Evolutionary conservation across 2,113 vertebrate species (phyloP), one percentile per base, ranked within the genome.

Genomic region (human (Homo sapiens)): DNA sequence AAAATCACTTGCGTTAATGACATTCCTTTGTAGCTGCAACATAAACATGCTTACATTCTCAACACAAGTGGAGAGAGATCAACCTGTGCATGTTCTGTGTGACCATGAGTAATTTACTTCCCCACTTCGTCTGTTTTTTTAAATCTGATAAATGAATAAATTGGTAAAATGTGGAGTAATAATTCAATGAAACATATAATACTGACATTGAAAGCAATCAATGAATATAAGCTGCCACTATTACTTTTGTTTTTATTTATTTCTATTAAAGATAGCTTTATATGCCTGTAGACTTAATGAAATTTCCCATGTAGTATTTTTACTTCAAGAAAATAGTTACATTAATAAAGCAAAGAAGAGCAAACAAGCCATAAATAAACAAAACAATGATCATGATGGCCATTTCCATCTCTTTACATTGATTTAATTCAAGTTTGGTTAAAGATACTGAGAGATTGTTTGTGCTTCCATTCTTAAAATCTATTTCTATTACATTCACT

Each of bases 51-150:
- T 86, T 22, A 55, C 12, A 73, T 93, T 76, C 27, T 93, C 40
- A 86, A 82, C 22, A 17, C 59, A 82, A 97, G 93, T 61, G 18
- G 30, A 96, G 79, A 91, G 35, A 96, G 91, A 89, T 86, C 72
- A 96, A 35, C 14, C 4, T 61, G 18, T 83, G 4, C 5, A 27
- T 38, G 2, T 85, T 48, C 35, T 68, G 4, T 82, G 18, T n/a
- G 20, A 90, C 27, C 55, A 55, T 32, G 38, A 80, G 17, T 70
- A 96, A 94, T 68, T 61, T 59, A 55, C 10, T 35, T 45, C 8
- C 10, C 40, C 10, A 64, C 50, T 73, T 9, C 30, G 38, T 61
- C 27, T 68, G 11, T n/a, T 52, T 94, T 32, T 81, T 89, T 22
- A 8, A 61, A 35, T 55, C 45, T 96, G 27, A 83, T 81, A 92